Base-by-base conservation (phyloP, 1,140 invertebrate genomes). In the Hyphantria cunea region DNA sequence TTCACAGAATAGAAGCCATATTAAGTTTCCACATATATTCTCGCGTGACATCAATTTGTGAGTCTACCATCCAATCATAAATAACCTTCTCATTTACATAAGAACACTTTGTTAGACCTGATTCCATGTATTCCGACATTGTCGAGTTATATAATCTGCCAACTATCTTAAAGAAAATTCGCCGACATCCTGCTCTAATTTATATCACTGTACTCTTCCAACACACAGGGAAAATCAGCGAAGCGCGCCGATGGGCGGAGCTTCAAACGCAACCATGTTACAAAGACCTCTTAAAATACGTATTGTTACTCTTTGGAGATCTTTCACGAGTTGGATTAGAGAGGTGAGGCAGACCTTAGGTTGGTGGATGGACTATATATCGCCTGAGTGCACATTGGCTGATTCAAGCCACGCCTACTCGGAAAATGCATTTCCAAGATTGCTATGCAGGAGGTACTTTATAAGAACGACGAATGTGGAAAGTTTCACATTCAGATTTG, bases 341-440 rank as follows among this genome's bases (percentile, higher is more conserved):
- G 76, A 52, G 52, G 60, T 42, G 66, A 51, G 75, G 77, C 0
- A 74, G 82, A 34, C 70, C 79, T 34, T 6, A 6, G n/a, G 14
- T 37, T 9, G 55, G n/a, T 88, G 80, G 82, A 52, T 84, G 80
- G 75, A 77, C 85, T 88, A 90, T 78, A 90, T 86, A 88, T 86
- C 85, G 87, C 82, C 80, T 90, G 81, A 88, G 14, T 90, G 87
- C 80, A 88, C 85, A 90, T 90, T 90, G 85, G 87, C 80, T 84
- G 85, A 83, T 82, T 76, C 61, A 76, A 64, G 66, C 85, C 85
- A 86, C 84, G 84, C 87, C 87, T 66, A 79, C 66, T 66, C 71
- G 70, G 74, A 82, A 78, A 90, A 90, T 89, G 85, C 87, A 90
- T 90, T 90, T 85, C 80, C 77, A 84, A 90, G 85, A 90, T 88